Conservation (phyloP, 2,113 vertebrate species). For the Lethenteron reissneri region DNA sequence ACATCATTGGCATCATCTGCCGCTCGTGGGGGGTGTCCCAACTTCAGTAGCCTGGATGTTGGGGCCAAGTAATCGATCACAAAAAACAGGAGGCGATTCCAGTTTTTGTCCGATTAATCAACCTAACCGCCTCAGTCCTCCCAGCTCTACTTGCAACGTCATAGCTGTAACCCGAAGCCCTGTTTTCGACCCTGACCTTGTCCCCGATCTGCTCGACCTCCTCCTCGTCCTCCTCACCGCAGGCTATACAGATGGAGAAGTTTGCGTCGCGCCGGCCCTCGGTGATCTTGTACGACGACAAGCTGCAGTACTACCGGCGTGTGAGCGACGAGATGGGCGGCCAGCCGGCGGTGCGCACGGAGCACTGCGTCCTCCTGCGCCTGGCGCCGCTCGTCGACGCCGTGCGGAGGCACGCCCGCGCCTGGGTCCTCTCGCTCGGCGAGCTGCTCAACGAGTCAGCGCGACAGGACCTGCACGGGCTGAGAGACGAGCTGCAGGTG, state of each 20-base stretch:
- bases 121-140: too few species aligned
- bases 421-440: constrained; percentile 47
- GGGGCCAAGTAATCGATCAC: too few species aligned
- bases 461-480: constrained; percentile 32
- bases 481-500: constrained; percentile 47
- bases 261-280: constrained; percentile 44
- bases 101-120: too few species aligned
- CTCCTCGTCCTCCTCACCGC: not conserved
- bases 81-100: too few species aligned
- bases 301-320: constrained; percentile 41
- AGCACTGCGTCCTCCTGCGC: constrained; percentile 42
- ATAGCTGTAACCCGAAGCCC: too few species aligned
- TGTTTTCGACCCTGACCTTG: too few species aligned
- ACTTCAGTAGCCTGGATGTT: too few species aligned
- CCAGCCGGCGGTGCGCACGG: constrained; percentile 30
- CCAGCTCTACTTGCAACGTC: too few species aligned
- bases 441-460: constrained; percentile 45
- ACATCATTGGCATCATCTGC: too few species aligned
- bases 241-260: constrained; percentile 30
- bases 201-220: too few species aligned
- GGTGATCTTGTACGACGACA: constrained; percentile 44
- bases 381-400: constrained; percentile 33
- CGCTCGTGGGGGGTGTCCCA: too few species aligned
- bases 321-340: constrained; percentile 30
- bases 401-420: constrained; percentile 33